Conservation (phyloP, 2,888 invertebrate species). For the Scaptomyza polygonia region DNA sequence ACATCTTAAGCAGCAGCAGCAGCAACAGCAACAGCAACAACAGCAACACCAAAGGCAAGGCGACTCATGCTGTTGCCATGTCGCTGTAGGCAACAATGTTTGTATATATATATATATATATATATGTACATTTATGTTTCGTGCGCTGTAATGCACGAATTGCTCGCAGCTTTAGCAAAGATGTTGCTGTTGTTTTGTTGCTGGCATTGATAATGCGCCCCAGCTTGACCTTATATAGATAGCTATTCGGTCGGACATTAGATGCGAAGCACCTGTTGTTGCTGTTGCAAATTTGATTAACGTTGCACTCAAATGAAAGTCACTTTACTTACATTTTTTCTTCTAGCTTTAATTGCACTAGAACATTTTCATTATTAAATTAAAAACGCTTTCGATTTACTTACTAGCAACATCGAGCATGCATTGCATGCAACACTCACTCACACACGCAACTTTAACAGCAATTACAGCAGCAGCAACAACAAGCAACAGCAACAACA, state of each 20-base stretch:
- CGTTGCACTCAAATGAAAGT: conserved; percentile 6
- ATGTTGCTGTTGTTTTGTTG: conserved; percentile 34
- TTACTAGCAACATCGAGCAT: conserved; percentile 8
- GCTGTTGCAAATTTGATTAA: conserved; percentile 11
- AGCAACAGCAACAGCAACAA: conserved; percentile 15
- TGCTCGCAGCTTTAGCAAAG: conserved; percentile 53
- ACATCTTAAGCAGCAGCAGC: conserved; percentile 74
- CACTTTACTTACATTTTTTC: background rate
- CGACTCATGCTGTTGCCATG: conserved; percentile 48
- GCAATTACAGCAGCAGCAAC: conserved; percentile 13
- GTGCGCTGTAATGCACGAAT: conserved; percentile 64
- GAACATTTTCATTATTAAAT: conserved; percentile 33
- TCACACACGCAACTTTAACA: conserved; percentile 26
- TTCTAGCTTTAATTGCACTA: conserved; percentile 16
- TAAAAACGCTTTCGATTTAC: conserved; percentile 20
- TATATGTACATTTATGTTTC: conserved; percentile 40
- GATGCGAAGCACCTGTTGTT: conserved; percentile 36
- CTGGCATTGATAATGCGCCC: conserved; percentile 48
- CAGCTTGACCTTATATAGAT: conserved; percentile 71
- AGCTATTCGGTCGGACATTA: conserved; percentile 40
- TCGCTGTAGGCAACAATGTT: conserved; percentile 59
- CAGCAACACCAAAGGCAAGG: conserved; percentile 57
- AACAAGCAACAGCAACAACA: conserved; percentile 7
- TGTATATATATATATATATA: conserved; percentile 5
- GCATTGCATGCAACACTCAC: conserved; percentile 24